A percentile compares a stretch with the other conserved stretches of the same genome.
These are phyloP conservation scores for Sebastes glaucus DNA, from an alignment of 2,797 vertebrate genomes.

Conservation along the genomic window DNA sequence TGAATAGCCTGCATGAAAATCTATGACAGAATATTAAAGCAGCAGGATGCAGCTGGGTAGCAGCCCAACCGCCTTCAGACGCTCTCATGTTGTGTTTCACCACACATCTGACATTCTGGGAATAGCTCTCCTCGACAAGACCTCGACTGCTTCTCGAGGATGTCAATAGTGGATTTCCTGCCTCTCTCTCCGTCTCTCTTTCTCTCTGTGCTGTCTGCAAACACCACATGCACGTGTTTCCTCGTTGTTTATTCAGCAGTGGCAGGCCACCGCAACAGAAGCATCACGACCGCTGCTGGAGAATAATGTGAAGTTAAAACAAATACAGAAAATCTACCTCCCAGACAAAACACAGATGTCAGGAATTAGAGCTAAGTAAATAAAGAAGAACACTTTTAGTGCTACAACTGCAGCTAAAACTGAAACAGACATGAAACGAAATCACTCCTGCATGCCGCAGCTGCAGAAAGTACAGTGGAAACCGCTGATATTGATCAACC, in stretches of 20 bases:
- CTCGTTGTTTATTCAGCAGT: conserved; percentile 38
- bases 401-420: not conserved
- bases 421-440: not conserved
- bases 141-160: conserved; percentile 20
- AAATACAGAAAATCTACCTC: not conserved
- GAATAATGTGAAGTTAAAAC: conserved; percentile 23
- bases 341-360: conserved; percentile 13
- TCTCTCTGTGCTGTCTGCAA: conserved; percentile 26
- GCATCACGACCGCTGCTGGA: not conserved
- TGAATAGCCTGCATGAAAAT: conserved; percentile 35
- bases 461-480: conserved; percentile 8
- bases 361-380: conserved; percentile 17
- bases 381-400: not conserved
- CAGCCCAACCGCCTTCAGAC: conserved; percentile 43
- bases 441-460: conserved; percentile 8
- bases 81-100: conserved; percentile 24
- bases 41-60: conserved; percentile 58
- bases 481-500: too few species aligned
- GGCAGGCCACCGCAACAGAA: not conserved
- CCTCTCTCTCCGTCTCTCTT: not conserved
- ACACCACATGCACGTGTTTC: conserved; percentile 37
- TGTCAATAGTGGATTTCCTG: conserved; percentile 45
- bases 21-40: conserved; percentile 45
- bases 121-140: conserved; percentile 37
- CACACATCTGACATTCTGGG: conserved; percentile 45